phyloP scores from a whole-genome alignment of 2,797 vertebrate genomes.

The Poeciliopsis gracilis region DNA sequence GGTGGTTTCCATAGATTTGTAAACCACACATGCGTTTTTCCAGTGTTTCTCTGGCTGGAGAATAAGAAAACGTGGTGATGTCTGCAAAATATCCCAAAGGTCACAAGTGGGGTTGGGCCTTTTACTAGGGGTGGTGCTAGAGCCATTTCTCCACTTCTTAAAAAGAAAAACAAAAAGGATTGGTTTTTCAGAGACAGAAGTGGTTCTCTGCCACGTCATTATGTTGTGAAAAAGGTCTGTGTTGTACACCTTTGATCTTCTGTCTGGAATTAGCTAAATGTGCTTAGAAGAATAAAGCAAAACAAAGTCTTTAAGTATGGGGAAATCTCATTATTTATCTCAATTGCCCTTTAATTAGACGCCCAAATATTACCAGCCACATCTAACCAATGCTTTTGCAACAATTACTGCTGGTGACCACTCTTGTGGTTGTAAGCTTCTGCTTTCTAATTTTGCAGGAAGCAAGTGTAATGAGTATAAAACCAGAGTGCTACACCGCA shows the following conservation, averaged over 20 bases:
- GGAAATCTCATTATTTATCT: neutral
- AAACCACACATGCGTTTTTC: neutral
- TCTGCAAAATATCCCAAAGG: neutral
- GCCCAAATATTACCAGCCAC: neutral
- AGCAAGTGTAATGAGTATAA: neutral
- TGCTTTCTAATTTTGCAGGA: neutral
- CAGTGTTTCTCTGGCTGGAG: neutral
- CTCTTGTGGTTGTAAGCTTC: neutral
- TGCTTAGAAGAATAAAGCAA: neutral
- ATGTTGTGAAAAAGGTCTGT: neutral
- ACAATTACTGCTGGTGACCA: neutral
- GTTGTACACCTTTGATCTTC: neutral
- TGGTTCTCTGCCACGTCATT: neutral
- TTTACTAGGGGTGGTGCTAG: neutral
- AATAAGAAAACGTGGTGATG: neutral
- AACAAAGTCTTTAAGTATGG: neutral
- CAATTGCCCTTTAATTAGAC: neutral
- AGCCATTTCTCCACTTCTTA: neutral
- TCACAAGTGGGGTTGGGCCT: neutral
- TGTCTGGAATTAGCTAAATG: neutral
- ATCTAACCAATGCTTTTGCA: neutral
- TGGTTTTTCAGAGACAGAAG: neutral
- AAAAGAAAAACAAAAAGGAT: neutral
- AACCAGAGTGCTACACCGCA: neutral
- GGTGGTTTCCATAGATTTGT: neutral